Percentiles rank a stretch among this genome's conserved stretches.
These are phyloP conservation scores for Oryzias javanicus DNA, from an alignment of 2,113 vertebrate species.

Conservation along the genomic window DNA sequence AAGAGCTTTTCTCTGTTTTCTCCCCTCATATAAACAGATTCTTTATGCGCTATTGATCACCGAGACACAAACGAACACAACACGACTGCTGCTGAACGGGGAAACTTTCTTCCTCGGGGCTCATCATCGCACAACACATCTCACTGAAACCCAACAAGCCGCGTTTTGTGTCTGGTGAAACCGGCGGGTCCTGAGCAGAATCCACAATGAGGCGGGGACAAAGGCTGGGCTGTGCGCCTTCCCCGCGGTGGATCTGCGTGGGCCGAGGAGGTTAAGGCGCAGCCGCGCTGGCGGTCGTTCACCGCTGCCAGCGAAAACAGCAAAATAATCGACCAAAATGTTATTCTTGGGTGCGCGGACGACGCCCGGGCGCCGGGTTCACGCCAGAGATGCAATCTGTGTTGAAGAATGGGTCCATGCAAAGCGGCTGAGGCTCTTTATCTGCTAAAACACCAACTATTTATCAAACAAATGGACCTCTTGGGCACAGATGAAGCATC, in stretches of 20 bases:
- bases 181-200: conserved; percentile 30
- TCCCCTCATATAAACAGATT: conserved; percentile 23
- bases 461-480: conserved; percentile 10
- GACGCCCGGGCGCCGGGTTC: conserved; percentile 18
- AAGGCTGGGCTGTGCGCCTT: conserved; percentile 23
- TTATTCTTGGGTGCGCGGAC: conserved; percentile 41
- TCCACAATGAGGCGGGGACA: conserved; percentile 41
- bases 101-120: conserved; percentile 3
- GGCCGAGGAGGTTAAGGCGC: conserved; percentile 25
- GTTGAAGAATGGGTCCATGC: conserved; percentile 41
- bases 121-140: conserved; percentile 3
- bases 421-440: conserved; percentile 1
- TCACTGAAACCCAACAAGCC: conserved; percentile 37
- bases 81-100: conserved; percentile 10
- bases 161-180: conserved; percentile 44
- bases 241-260: conserved; percentile 17
- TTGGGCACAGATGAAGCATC: not conserved
- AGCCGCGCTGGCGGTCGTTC: conserved; percentile 12
- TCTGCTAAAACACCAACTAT: not conserved
- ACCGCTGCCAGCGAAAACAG: conserved; percentile 19
- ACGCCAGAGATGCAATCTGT: conserved; percentile 34
- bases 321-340: conserved; percentile 23
- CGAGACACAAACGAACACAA: not conserved
- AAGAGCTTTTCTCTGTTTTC: not conserved
- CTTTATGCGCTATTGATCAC: conserved; percentile 9